phyloP scores from a whole-genome alignment of 1,140 invertebrate genomes.

The Drosophila obscura region DNA sequence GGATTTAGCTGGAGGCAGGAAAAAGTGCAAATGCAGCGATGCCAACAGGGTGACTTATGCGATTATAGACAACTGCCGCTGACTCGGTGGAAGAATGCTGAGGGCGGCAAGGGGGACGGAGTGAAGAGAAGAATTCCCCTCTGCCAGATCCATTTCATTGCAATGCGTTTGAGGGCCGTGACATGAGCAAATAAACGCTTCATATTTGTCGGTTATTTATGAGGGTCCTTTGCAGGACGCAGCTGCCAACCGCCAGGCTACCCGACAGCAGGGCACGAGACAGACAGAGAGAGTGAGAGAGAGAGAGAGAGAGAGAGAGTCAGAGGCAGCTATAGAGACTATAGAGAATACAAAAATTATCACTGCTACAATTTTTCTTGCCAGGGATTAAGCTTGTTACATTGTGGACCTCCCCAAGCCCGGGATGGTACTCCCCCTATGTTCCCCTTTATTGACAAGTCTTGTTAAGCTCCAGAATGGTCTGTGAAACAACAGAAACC shows the following conservation, averaged over 20 bases:
- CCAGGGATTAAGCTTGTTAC: constrained; percentile 74
- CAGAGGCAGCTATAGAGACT: constrained; percentile 4
- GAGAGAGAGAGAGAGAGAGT: neutral
- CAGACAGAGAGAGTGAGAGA: neutral
- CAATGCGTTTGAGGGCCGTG: constrained; percentile 67
- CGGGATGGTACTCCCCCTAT: constrained; percentile 9
- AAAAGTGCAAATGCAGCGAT: constrained; percentile 80
- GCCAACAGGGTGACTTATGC: constrained; percentile 83
- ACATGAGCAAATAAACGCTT: constrained; percentile 83
- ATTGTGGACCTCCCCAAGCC: constrained; percentile 11
- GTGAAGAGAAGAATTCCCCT: constrained; percentile 19
- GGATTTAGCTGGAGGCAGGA: constrained; percentile 8
- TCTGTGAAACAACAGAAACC: constrained; percentile 54
- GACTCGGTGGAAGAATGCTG: constrained; percentile 12
- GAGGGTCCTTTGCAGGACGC: constrained; percentile 76
- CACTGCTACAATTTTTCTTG: constrained; percentile 78
- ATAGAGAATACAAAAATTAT: constrained; percentile 71
- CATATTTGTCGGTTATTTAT: constrained; percentile 83
- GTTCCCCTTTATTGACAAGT: constrained; percentile 64
- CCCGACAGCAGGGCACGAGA: constrained; percentile 3
- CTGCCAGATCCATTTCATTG: constrained; percentile 65
- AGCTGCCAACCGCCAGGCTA: constrained; percentile 59
- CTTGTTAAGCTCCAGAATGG: constrained; percentile 71
- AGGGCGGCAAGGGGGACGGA: constrained; percentile 1
- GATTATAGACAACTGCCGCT: constrained; percentile 81